A percentile compares a stretch with the other conserved stretches of the same genome.
These are phyloP conservation scores for Eptatretus atami DNA, from an alignment of 2,797 vertebrate genomes.

Conservation along the genomic window DNA sequence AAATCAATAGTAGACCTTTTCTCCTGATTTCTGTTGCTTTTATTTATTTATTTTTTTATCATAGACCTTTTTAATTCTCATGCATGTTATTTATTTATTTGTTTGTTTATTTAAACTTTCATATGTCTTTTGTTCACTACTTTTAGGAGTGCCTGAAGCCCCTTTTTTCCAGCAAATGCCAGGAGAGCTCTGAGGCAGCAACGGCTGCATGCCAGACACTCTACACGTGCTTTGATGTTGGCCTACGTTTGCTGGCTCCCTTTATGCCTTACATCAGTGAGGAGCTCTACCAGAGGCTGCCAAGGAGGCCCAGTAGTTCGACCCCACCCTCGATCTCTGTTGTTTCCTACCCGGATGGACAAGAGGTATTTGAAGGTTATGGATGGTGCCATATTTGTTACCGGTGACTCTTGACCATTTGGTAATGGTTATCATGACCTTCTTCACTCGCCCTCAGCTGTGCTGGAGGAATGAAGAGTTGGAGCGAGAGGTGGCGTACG, in stretches of 20 bases:
- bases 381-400: no score
- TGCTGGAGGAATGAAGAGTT: slow-evolving; percentile 35
- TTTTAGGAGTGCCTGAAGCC: slow-evolving; percentile 30
- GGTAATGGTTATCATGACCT: background rate
- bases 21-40: no score
- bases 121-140: background rate
- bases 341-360: slow-evolving; percentile 26
- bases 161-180: slow-evolving; percentile 17
- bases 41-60: no score
- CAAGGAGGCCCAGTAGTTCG: slow-evolving; percentile 18
- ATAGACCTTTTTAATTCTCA: no score
- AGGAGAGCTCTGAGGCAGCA: background rate
- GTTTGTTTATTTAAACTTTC: no score
- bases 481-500: slow-evolving; percentile 32
- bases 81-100: no score
- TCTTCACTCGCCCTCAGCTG: slow-evolving; percentile 16
- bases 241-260: slow-evolving; percentile 39
- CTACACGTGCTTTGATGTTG: slow-evolving; percentile 41
- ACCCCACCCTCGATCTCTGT: slow-evolving; percentile 26
- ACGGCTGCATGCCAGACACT: slow-evolving; percentile 13
- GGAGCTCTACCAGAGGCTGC: slow-evolving; percentile 51
- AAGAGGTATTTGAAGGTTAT: slow-evolving; percentile 17
- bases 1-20: no score
- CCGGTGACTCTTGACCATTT: background rate
- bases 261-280: slow-evolving; percentile 58